Conservation (phyloP, 2,888 invertebrate genomes). For the Nomada ferruginata region DNA sequence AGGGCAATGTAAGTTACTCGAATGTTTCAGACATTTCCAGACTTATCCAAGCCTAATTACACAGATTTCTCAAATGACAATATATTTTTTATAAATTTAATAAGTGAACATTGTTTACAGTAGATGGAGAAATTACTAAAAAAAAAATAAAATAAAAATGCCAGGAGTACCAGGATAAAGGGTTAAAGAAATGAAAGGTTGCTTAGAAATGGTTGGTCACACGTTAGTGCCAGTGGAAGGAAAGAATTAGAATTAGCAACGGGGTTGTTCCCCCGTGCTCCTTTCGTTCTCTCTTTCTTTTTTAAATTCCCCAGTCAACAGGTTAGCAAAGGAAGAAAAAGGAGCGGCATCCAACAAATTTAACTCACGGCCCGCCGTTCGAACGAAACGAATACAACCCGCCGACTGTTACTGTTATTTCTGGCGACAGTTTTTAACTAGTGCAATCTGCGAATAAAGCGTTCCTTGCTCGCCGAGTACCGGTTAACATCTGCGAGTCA, state of each 20-base stretch:
- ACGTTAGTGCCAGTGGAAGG: not conserved
- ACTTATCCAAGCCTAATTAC: too few relatives aligned
- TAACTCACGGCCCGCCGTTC: slow-evolving; percentile 45
- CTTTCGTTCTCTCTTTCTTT: not conserved
- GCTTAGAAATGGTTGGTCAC: too few relatives aligned
- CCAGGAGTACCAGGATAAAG: too few relatives aligned
- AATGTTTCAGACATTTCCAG: too few relatives aligned
- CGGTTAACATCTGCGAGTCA: slow-evolving; percentile 67
- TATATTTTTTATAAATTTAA: too few relatives aligned
- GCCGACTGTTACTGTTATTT: slow-evolving; percentile 56
- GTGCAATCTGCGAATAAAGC: slow-evolving; percentile 63
- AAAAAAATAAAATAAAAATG: too few relatives aligned
- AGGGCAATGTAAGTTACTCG: too few relatives aligned
- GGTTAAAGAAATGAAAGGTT: too few relatives aligned
- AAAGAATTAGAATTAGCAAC: slow-evolving; percentile 15
- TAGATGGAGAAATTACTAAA: too few relatives aligned
- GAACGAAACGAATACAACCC: slow-evolving; percentile 60
- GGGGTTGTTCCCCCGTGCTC: not conserved
- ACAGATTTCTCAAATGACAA: too few relatives aligned
- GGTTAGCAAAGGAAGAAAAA: slow-evolving; percentile 51
- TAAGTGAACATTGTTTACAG: too few relatives aligned
- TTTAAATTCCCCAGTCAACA: slow-evolving; percentile 48
- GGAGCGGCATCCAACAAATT: slow-evolving; percentile 46
- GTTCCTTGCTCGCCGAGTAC: slow-evolving; percentile 42
- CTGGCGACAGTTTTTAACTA: slow-evolving; percentile 65